Evolutionary conservation across 2,888 invertebrate genomes (phyloP), one percentile per base, ranked within the genome.

Genomic region (Eupithecia subfuscata): DNA sequence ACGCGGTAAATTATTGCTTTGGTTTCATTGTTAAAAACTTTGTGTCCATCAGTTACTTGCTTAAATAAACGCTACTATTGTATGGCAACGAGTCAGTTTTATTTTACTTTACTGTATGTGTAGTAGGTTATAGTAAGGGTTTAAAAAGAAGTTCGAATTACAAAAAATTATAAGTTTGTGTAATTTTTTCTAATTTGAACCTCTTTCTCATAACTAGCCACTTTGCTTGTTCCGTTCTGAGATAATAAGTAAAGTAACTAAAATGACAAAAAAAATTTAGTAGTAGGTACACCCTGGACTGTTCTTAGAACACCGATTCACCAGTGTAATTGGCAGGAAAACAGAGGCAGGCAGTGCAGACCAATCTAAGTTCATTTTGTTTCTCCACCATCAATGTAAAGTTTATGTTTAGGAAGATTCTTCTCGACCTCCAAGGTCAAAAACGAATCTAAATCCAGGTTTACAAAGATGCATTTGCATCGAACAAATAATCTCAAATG

Each of bases 401-500:
- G 37, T 37, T 37, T 37, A 30, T 37, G 5, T 37, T 37, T 2
- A 37, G 6, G 22, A 56, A 14, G 6, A 12, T 25, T 25, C 6
- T 60, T 1, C 12, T 25, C 14, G 5, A 11, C 3, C 22, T 56
- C 56, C 1, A 22, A 3, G 22, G 1, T 60, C 56, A 60, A 60
- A 56, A 52, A 56, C 22, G 25, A 60, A 12, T 1, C 5, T 25
- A 60, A 60, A 60, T 14, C 14, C 12, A 25, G n/a, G 25, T 60
- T 60, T 12, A 14, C 25, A 37, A 16, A 43, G 22, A 68, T 68
- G 68, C 25, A 68, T 68, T 68, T 73, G 71, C 75, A 75, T 52
- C 63, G 25, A 48, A 40, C 56, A 60, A 64, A 74, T 45, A 63
- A 74, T 71, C 68, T 73, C 64, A 37, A 60, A 75, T 75, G 71